Evolutionary conservation across 2,888 invertebrate genomes (phyloP), one percentile per base, ranked within the genome.

Genomic region (Ferrisia virgata): DNA sequence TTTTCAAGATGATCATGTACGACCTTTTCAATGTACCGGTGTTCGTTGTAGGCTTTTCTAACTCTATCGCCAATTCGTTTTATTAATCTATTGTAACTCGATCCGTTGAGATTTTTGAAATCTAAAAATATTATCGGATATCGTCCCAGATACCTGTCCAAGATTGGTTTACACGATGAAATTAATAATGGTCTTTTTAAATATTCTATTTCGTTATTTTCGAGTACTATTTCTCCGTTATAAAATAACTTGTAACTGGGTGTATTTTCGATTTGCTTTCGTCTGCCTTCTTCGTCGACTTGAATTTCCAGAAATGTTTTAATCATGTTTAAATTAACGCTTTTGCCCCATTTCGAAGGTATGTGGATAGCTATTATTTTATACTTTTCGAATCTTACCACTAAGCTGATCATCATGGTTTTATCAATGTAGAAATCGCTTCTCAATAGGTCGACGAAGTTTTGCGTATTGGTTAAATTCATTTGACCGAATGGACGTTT

Each of bases 341-440:
- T 64, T 64, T 64, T 64, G 28, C 64, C 64, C 64, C 64, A 64
- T 31, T 64, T 64, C 28, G 64, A 64, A 64, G 64, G 64, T 28
- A 64, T 64, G 28, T 64, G 64, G 28, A 64, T 64, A 28, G 64
- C 64, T 31, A 64, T 64, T 13, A 64, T 15, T 15, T 64, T 64
- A 64, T 64, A 64, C 18, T 64, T 64, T 4, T 64, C 31, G 6
- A 64, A 64, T 31, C 18, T 64, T 28, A 64, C 64, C 5, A 64
- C 28, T 11, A 64, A 13, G 15, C 28, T 64, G 25, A 64, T 64
- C 64, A 64, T 15, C 64, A 64, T 64, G 6, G 13, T 64, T 64
- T 64, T 64, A 28, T 64, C 64, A n/a, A 64, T 64, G 31, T 64
- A 64, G 5, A 64, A 64, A 28, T 64, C 64, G 13, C 64, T 8